Base-by-base conservation (phyloP, 2,888 invertebrate species). In the Yponomeuta malinellus region DNA sequence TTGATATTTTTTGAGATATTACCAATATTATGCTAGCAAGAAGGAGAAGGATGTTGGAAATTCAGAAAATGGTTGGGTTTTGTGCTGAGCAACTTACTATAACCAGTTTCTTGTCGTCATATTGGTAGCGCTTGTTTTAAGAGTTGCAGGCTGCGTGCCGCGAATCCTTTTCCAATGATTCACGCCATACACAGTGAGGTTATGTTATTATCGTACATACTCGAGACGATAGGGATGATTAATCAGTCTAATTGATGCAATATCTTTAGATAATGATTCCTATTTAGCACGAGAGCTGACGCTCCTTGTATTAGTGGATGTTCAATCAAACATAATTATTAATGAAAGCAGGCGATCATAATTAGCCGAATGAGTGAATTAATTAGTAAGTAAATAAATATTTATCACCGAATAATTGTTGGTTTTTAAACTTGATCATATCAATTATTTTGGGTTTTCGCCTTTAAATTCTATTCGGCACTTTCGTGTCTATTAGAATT, bases 41-140 rank as follows among this genome's bases (percentile, higher is more conserved):
- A 43, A 43, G 43, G 9, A 43, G 5, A 33, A 33, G n/a, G 29
- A 37, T 70, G 31, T 23, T 15, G 29, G 37, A 33, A 6, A 70
- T 9, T 33, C 2, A 33, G 31, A 70, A 33, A 63, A 59, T n/a
- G 52, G 65, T 48, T 68, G 31, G 67, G 37, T 70, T 67, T 71
- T 69, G 48, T 66, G 15, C 59, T 31, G 8, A 33, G 52, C 52
- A 12, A 15, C 15, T 15, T 1, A 68, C 72, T 70, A 71, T 72
- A 72, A 69, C 75, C 73, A 72, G 75, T 76, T 75, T 52, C 72
- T 72, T 71, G 74, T 78, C 76, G 72, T 79, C 73, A 80, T 73
- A 78, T 81, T 81, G 79, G 79, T 75, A 82, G 75, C 74, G 68
- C 73, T 72, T 72, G 73, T 15, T 59, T 12, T 73, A 75, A 75